A percentile compares a stretch with the other conserved stretches of the same genome.
phyloP scores from a whole-genome alignment of 2,113 vertebrate genomes.

The Merops nubicus region DNA sequence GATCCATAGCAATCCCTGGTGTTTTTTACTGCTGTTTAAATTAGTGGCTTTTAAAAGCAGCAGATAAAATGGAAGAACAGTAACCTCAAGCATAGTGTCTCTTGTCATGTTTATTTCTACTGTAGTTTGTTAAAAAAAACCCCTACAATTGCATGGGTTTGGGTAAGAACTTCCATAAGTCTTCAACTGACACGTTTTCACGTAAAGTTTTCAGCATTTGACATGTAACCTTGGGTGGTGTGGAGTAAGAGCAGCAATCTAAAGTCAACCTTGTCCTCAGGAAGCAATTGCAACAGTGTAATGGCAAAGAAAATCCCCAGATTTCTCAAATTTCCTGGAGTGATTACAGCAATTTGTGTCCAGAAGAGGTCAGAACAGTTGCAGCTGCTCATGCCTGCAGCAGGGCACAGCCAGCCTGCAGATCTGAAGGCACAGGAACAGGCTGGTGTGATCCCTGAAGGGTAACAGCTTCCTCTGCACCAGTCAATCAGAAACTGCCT shows the following conservation, averaged over 20 bases:
- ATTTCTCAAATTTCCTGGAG: conserved; percentile 8
- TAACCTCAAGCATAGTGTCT: neutral
- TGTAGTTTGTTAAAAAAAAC: neutral
- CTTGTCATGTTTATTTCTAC: neutral
- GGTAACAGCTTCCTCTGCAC: neutral
- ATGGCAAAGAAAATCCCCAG: neutral
- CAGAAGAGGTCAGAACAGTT: neutral
- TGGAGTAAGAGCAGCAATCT: neutral
- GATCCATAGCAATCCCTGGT: neutral
- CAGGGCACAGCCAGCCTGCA: neutral
- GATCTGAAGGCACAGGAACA: neutral
- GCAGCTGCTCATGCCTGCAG: neutral
- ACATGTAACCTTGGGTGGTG: neutral
- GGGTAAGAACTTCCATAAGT: neutral
- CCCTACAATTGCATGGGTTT: neutral
- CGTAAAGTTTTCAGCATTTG: too few relatives aligned
- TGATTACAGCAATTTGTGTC: neutral
- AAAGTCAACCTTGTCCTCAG: neutral
- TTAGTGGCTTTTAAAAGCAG: neutral
- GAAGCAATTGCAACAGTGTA: neutral
- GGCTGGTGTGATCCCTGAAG: neutral
- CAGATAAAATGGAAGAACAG: neutral
- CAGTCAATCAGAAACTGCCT: neutral
- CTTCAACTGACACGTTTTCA: neutral
- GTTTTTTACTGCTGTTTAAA: neutral